Base-by-base conservation (phyloP, 1,140 invertebrate species). In the Eriosoma lanigerum region DNA sequence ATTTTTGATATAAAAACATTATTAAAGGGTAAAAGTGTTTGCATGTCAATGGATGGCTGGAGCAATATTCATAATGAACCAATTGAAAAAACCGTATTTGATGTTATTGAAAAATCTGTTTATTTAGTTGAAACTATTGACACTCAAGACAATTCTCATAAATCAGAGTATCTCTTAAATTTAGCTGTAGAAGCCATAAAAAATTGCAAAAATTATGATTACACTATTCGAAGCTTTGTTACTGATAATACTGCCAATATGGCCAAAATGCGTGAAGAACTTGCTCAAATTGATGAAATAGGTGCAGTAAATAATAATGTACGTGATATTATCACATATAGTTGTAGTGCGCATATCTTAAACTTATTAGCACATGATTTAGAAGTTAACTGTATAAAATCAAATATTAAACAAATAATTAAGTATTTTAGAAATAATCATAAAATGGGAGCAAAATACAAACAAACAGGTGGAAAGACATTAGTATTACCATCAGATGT, bases 201-300 rank as follows among this genome's bases (percentile, higher is more conserved):
- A 1, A 50, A 48, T 24, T 72, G 46, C 44, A 5, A 50, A 15
- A 26, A 46, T 50, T 26, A 24, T 15, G 9, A 50, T 72, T 50
- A 46, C 52, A 72, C 10, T 15, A 46, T 72, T 48, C 29, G 10
- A 48, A 72, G 68, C 29, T 48, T 52, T n/a, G 68, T 52, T 4
- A 72, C 68, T 8, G 68, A 72, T 24, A 72, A 72, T 48, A 46
- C 68, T 24, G 38, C 68, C 9, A 72, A 72, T 72, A 48, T 72
- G 38, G 29, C 10, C 3, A 48, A 50, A 50, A 72, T 72, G 68
- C 9, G 68, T 26, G 21, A 72, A 72, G 38, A 48, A 50, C n/a
- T 48, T 15, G 44, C 21, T 44, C 56, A 56, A 56, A 56, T 56
- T 56, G 26, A 26, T 62, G 58, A 62, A 62, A 56, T 56, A 21